Evolutionary conservation across 2,888 invertebrate species (phyloP).

Genomic region (Carpatolechia fugitivella): DNA sequence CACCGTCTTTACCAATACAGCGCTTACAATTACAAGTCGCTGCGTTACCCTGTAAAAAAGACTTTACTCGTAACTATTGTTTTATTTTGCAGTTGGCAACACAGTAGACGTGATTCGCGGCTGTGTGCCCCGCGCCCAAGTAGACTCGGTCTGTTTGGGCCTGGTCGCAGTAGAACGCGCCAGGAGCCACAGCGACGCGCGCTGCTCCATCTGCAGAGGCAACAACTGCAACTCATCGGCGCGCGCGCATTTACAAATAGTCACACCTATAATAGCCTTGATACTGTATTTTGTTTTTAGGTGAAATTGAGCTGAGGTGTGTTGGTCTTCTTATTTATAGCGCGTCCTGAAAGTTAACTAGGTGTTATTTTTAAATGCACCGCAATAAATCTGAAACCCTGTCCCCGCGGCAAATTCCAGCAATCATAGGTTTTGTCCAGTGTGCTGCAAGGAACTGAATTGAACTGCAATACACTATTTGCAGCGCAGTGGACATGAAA

Average conservation of each 20-base stretch:
- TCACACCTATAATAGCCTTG: slow-evolving; percentile 29
- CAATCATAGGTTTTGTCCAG: too few relatives aligned
- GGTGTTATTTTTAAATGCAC: too few relatives aligned
- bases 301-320: slow-evolving; percentile 26
- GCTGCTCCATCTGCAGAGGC: slow-evolving; percentile 62
- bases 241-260: slow-evolving; percentile 26
- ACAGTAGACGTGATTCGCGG: slow-evolving; percentile 67
- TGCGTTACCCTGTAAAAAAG: too few relatives aligned
- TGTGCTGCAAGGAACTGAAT: too few relatives aligned
- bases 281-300: slow-evolving; percentile 49
- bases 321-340: neutral
- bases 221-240: slow-evolving; percentile 61
- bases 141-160: slow-evolving; percentile 65
- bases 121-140: slow-evolving; percentile 59
- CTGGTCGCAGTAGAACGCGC: slow-evolving; percentile 63
- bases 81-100: slow-evolving; percentile 60
- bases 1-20: too few relatives aligned
- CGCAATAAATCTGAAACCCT: too few relatives aligned
- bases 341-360: too few relatives aligned
- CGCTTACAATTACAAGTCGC: too few relatives aligned
- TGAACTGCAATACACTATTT: too few relatives aligned
- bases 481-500: too few relatives aligned
- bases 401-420: too few relatives aligned
- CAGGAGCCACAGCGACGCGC: slow-evolving; percentile 68
- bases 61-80: too few relatives aligned